Evolutionary conservation across 2,888 invertebrate species (phyloP).

Genomic region (Agrochola lota): DNA sequence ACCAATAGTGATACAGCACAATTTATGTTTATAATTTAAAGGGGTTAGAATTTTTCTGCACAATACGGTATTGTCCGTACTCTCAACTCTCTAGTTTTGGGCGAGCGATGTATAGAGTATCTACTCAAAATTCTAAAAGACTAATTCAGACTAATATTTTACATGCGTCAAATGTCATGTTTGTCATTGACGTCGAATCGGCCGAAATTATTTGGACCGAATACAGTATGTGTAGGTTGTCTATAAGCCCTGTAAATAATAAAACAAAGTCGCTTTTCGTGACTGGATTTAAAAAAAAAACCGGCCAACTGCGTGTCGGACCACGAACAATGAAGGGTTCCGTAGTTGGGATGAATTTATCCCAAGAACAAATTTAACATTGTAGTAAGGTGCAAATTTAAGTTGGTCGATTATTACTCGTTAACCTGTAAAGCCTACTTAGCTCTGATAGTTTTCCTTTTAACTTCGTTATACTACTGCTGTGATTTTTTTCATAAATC

Average conservation of each 20-base stretch:
- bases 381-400: too few species aligned
- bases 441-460: too few species aligned
- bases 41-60: slow-evolving; percentile 41
- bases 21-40: slow-evolving; percentile 59
- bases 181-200: background rate
- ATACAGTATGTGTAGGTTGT: background rate
- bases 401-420: too few species aligned
- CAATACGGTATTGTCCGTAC: slow-evolving; percentile 52
- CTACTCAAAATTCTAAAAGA: background rate
- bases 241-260: background rate
- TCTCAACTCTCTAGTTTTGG: slow-evolving; percentile 49
- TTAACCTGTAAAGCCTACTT: too few species aligned
- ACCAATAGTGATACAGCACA: slow-evolving; percentile 59
- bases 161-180: background rate
- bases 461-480: too few species aligned
- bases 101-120: slow-evolving; percentile 7
- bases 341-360: too few species aligned
- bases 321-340: too few species aligned
- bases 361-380: too few species aligned
- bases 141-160: background rate
- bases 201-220: background rate
- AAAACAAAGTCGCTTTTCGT: too few species aligned
- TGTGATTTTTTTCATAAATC: too few species aligned
- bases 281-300: too few species aligned
- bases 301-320: too few species aligned